Percentiles rank a stretch among this genome's conserved stretches.
Conservation (phyloP, 30 jellyfish, hydroid and myxozoan species). For the Hydractinia symbiolongicarpus region DNA sequence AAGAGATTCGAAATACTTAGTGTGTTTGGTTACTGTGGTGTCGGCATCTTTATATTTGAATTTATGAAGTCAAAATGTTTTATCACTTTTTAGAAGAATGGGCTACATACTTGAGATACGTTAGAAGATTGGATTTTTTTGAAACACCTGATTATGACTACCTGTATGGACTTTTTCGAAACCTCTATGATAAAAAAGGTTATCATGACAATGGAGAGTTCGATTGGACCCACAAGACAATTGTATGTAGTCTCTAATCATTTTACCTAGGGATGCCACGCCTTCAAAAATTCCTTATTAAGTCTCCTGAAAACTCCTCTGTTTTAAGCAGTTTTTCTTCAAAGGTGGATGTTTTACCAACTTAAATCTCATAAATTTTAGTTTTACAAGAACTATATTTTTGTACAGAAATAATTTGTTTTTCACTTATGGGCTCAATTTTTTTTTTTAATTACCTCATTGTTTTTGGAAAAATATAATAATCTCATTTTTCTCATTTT, state of each 20-base stretch:
- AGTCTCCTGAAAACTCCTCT: too few relatives aligned
- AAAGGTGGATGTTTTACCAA: too few relatives aligned
- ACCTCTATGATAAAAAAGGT: constrained; percentile 78
- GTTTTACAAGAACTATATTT: too few relatives aligned
- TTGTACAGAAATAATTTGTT: too few relatives aligned
- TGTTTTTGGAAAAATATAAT: too few relatives aligned
- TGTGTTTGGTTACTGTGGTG: not conserved
- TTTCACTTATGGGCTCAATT: too few relatives aligned
- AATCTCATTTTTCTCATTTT: too few relatives aligned
- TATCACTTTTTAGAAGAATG: constrained; percentile 64
- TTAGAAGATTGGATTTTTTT: constrained; percentile 83
- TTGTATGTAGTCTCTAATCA: constrained; percentile 38
- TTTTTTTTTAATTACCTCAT: too few relatives aligned
- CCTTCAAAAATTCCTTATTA: too few relatives aligned
- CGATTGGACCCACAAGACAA: constrained; percentile 95
- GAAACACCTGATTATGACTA: constrained; percentile 96
- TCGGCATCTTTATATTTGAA: not conserved
- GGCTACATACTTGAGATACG: constrained; percentile 92
- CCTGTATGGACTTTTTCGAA: constrained; percentile 72
- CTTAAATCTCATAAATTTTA: too few relatives aligned
- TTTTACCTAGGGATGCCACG: too few relatives aligned
- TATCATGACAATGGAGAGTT: constrained; percentile 77
- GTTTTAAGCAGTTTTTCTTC: too few relatives aligned
- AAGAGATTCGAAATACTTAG: not conserved
- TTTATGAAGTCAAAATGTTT: not conserved